Percentiles rank a stretch among this genome's conserved stretches.
Conservation (phyloP, 2,797 vertebrate genomes). For the Notoglanidium macrostoma region DNA sequence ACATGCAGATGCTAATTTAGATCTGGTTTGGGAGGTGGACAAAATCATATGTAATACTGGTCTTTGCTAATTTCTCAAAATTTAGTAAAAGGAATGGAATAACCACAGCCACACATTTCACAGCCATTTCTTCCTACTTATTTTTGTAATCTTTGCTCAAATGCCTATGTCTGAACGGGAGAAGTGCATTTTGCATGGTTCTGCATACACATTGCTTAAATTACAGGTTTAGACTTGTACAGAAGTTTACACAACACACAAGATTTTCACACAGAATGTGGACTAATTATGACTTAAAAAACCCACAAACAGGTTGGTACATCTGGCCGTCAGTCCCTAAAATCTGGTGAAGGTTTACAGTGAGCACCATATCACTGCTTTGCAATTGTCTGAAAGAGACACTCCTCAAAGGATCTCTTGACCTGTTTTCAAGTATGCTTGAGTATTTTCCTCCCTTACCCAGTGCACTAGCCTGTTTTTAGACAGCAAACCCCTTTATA, state of each 20-base stretch:
- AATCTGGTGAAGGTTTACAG: conserved; percentile 10
- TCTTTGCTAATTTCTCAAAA: not conserved
- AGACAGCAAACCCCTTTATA: not conserved
- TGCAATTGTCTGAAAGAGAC: not conserved
- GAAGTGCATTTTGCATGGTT: not conserved
- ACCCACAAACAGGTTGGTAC: conserved; percentile 25
- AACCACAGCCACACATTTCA: not conserved
- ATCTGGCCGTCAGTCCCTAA: conserved; percentile 7
- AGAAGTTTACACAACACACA: conserved; percentile 18
- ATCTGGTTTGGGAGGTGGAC: not conserved
- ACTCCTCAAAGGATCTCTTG: not conserved
- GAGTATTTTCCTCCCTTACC: not conserved
- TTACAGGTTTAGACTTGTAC: conserved; percentile 20
- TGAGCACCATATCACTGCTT: not conserved
- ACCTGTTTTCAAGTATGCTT: not conserved
- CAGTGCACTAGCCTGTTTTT: not conserved
- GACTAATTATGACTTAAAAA: conserved; percentile 2
- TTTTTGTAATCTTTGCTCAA: not conserved
- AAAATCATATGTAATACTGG: not conserved
- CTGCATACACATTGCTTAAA: not conserved
- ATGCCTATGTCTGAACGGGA: not conserved
- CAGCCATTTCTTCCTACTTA: not conserved
- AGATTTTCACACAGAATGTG: conserved; percentile 8
- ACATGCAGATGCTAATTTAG: not conserved
- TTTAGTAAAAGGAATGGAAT: not conserved